Conservation (phyloP, 2,113 vertebrate species). For the Dendropsophus ebraccatus region DNA sequence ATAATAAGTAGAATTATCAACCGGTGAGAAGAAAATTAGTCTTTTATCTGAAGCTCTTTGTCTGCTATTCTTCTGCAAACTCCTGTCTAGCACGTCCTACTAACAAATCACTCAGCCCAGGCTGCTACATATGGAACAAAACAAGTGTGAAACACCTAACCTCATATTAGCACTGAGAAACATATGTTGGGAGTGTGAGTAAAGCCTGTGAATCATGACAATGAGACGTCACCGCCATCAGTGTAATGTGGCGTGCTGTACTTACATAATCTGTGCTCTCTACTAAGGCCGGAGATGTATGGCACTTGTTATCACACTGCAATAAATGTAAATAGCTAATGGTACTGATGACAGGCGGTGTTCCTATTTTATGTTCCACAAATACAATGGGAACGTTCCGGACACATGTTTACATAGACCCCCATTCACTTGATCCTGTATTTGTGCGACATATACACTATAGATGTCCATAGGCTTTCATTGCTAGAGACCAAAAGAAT, state of each 20-base stretch:
- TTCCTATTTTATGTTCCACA: too few species aligned
- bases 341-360: too few species aligned
- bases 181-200: neutral
- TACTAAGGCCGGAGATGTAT: too few species aligned
- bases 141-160: slow-evolving; percentile 21
- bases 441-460: too few species aligned
- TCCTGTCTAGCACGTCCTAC: slow-evolving; percentile 25
- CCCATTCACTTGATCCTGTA: too few species aligned
- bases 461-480: too few species aligned
- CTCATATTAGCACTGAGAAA: neutral
- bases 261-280: neutral
- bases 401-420: too few species aligned
- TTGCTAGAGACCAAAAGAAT: too few species aligned
- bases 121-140: slow-evolving; percentile 18
- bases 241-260: neutral
- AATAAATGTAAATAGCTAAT: neutral
- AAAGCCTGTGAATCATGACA: neutral
- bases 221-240: neutral
- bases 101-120: neutral
- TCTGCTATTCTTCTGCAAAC: neutral
- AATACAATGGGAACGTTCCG: too few species aligned
- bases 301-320: neutral
- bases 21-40: neutral
- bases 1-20: neutral
- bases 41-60: neutral